These are phyloP conservation scores for Orbicella faveolata DNA, from an alignment of 64 coral and sea anemone genomes.

Conservation along the genomic window DNA sequence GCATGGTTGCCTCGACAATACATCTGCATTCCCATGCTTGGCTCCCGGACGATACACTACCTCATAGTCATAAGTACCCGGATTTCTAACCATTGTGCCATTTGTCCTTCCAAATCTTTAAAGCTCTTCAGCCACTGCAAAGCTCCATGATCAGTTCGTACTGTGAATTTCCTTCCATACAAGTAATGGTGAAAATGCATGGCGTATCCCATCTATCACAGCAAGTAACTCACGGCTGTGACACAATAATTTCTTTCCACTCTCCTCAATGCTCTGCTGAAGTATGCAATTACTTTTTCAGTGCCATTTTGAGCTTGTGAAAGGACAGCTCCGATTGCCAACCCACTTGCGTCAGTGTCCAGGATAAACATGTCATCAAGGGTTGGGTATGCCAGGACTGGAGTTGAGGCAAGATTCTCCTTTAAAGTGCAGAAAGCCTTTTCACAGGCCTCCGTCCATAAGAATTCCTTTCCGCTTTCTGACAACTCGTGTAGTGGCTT, in stretches of 20 bases:
- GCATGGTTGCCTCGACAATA: slow-evolving; percentile 37
- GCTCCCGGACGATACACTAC: not conserved
- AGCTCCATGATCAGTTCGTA: slow-evolving; percentile 12
- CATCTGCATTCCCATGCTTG: slow-evolving; percentile 46
- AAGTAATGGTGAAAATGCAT: slow-evolving; percentile 45
- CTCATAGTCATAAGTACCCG: slow-evolving; percentile 24
- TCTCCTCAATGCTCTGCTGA: not conserved
- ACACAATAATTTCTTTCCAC: slow-evolving; percentile 36
- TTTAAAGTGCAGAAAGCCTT: not conserved
- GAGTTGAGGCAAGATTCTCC: no score
- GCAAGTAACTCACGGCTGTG: slow-evolving; percentile 8
- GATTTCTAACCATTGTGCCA: slow-evolving; percentile 47
- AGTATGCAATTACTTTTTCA: not conserved
- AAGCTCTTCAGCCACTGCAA: slow-evolving; percentile 11
- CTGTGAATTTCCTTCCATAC: slow-evolving; percentile 38
- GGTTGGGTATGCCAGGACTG: no score
- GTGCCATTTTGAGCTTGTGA: slow-evolving; percentile 13
- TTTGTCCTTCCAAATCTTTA: slow-evolving; percentile 49
- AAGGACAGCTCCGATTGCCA: slow-evolving; percentile 32
- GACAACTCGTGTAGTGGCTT: not conserved
- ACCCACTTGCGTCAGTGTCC: slow-evolving; percentile 33
- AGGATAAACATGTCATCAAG: no score
- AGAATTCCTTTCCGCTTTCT: not conserved
- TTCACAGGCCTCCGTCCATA: not conserved
- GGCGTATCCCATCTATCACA: not conserved